Percentiles rank a stretch among this genome's conserved stretches.
Evolutionary conservation across 2,113 vertebrate genomes (phyloP).

Genomic region (Lepus americanus): DNA sequence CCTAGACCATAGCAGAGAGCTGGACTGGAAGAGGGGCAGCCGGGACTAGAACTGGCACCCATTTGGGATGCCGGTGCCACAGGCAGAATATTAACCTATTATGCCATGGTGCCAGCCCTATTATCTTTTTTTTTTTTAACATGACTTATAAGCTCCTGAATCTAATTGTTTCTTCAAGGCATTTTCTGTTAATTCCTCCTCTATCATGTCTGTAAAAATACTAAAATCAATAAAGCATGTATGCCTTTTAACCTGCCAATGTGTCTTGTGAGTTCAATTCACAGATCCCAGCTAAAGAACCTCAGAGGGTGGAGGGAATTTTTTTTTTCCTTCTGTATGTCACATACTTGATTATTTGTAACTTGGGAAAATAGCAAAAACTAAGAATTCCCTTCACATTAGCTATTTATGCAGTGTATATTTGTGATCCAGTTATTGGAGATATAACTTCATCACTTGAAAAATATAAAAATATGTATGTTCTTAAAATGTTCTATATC

Average conservation of each 20-base stretch:
- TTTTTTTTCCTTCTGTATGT: background rate
- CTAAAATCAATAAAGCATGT: background rate
- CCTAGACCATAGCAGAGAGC: no score
- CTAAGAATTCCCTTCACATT: background rate
- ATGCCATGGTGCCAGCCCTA: no score
- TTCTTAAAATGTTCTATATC: background rate
- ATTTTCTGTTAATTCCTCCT: background rate
- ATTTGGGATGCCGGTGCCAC: no score
- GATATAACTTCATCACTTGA: conserved; percentile 8
- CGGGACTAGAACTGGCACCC: no score
- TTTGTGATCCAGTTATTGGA: background rate
- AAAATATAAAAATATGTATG: background rate
- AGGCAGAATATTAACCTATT: no score
- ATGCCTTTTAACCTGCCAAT: background rate
- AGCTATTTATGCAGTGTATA: background rate
- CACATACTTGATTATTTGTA: background rate
- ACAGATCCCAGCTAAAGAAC: background rate
- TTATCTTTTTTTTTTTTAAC: no score
- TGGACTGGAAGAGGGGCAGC: no score
- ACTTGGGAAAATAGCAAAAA: background rate
- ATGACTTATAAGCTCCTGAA: background rate
- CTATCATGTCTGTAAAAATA: background rate
- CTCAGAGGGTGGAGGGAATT: background rate
- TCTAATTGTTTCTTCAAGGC: background rate
- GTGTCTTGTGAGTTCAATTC: background rate